These are phyloP conservation scores for Podotricha telesiphe DNA, from an alignment of 2,888 invertebrate species.

Conservation along the genomic window DNA sequence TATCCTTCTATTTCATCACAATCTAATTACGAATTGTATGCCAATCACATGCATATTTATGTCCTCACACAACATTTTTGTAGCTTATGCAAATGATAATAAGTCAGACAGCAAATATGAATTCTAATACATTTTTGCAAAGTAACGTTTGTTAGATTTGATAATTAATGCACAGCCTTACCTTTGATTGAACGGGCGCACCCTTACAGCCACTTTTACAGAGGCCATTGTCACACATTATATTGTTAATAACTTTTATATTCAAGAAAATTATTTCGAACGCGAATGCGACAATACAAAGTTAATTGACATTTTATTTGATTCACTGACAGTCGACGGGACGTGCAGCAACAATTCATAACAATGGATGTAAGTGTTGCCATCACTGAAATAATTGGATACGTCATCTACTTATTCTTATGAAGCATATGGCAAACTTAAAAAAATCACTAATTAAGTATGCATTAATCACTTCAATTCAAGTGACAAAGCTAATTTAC, in stretches of 20 bases:
- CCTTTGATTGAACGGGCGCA: conserved; percentile 95
- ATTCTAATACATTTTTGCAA: conserved; percentile 21
- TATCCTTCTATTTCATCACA: conserved; percentile 26
- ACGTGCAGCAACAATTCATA: conserved; percentile 39
- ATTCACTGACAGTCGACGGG: conserved; percentile 50
- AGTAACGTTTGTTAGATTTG: conserved; percentile 32
- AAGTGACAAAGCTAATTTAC: no score
- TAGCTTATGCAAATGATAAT: conserved; percentile 27
- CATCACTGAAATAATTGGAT: conserved; percentile 11
- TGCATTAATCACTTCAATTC: no score
- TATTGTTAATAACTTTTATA: conserved; percentile 66
- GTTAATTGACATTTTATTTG: conserved; percentile 60
- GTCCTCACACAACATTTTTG: conserved; percentile 4
- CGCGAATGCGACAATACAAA: conserved; percentile 69
- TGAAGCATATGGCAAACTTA: not conserved
- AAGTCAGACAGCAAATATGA: conserved; percentile 29
- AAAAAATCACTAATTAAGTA: no score
- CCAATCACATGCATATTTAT: conserved; percentile 2
- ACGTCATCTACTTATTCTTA: not conserved
- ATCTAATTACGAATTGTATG: not conserved
- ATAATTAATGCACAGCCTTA: conserved; percentile 61
- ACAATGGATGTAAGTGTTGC: conserved; percentile 35
- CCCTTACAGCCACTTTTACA: conserved; percentile 95
- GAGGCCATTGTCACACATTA: conserved; percentile 91
- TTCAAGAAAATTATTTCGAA: conserved; percentile 65